Evolutionary conservation across 2,888 invertebrate species (phyloP).

Genomic region (Plemyria rubiginata): DNA sequence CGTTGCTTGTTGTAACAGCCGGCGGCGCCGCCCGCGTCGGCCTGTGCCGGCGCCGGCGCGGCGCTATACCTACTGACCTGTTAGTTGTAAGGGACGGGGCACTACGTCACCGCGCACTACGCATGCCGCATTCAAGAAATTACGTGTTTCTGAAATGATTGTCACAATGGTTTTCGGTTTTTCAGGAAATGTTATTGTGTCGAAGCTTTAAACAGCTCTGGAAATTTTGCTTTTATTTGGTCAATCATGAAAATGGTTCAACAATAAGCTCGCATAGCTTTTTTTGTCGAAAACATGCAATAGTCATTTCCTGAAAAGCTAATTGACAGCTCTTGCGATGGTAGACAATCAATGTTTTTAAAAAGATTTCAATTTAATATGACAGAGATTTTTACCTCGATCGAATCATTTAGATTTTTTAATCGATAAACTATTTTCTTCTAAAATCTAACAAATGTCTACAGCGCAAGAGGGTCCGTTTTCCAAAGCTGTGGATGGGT

Average conservation of each 20-base stretch:
- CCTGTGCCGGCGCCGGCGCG: constrained; percentile 37
- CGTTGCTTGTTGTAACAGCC: constrained; percentile 23
- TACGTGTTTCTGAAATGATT: neutral
- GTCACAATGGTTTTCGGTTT: neutral
- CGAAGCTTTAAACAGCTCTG: neutral
- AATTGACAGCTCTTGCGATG: neutral
- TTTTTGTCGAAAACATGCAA: neutral
- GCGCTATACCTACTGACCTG: constrained; percentile 18
- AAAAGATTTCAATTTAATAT: neutral
- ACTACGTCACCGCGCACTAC: constrained; percentile 5
- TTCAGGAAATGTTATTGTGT: constrained; percentile 9
- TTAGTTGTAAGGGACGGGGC: constrained; percentile 13
- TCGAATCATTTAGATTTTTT: too few relatives aligned
- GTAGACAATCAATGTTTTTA: neutral
- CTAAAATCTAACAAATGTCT: neutral
- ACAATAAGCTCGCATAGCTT: neutral
- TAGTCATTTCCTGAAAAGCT: constrained; percentile 1
- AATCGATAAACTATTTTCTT: neutral
- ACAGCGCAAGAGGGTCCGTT: neutral
- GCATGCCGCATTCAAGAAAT: neutral
- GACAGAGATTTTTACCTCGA: too few relatives aligned
- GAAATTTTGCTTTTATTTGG: neutral
- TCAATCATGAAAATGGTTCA: neutral
- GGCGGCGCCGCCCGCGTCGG: constrained; percentile 38
- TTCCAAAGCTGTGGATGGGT: neutral